Percentiles rank a stretch among this genome's conserved stretches.
Conservation (phyloP, 2,888 invertebrate species). For the Meghimatium bilineatum region DNA sequence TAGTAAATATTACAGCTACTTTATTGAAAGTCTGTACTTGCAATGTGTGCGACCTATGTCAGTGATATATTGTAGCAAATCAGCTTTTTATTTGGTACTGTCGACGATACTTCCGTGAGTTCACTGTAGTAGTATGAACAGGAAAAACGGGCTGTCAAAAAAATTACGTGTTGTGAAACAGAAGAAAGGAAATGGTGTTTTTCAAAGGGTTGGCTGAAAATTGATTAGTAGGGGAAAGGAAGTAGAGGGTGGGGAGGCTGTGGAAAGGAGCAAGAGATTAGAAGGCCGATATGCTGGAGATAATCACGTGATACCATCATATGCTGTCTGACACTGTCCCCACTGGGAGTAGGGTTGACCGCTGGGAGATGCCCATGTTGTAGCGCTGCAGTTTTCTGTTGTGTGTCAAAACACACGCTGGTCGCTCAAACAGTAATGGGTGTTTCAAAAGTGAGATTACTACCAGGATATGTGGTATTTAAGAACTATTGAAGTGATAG, state of each 20-base stretch:
- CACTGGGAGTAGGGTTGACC: not conserved
- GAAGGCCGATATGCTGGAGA: not conserved
- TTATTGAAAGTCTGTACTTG: too few species aligned
- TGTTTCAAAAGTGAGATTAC: constrained; percentile 21
- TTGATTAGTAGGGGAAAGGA: not conserved
- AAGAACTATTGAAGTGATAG: constrained; percentile 6
- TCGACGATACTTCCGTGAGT: not conserved
- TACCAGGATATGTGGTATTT: not conserved
- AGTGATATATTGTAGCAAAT: too few species aligned
- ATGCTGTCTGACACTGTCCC: constrained; percentile 16
- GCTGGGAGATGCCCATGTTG: constrained; percentile 2
- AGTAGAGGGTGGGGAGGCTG: too few species aligned
- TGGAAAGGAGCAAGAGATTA: too few species aligned
- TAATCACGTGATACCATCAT: constrained; percentile 20
- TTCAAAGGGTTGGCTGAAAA: not conserved
- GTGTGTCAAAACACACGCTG: constrained; percentile 1
- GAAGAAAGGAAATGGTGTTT: not conserved
- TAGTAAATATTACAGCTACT: too few species aligned
- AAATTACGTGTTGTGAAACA: not conserved
- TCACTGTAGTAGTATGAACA: not conserved
- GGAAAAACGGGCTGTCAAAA: not conserved
- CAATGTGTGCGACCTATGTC: not conserved
- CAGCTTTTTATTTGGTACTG: not conserved
- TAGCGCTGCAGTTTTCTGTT: constrained; percentile 6
- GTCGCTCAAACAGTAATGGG: not conserved